Conservation (phyloP, 2,797 vertebrate genomes). For the Poeciliopsis paucimaculata region DNA sequence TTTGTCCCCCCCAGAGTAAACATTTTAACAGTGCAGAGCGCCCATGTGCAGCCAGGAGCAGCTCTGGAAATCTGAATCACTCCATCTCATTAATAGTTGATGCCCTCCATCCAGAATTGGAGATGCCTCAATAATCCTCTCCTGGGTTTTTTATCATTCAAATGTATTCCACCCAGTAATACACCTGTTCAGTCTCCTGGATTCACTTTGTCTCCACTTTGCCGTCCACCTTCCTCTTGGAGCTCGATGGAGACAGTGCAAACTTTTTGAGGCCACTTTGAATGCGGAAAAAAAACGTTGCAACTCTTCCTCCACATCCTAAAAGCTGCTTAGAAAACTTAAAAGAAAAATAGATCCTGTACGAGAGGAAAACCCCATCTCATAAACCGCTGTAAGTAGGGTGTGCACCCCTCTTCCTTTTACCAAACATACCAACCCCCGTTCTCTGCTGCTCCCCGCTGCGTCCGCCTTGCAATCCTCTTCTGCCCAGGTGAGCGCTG, state of each 20-base stretch:
- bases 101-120: conserved; percentile 64
- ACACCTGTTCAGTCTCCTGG: conserved; percentile 73
- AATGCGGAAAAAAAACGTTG: conserved; percentile 2
- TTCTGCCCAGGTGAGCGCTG: conserved; percentile 81
- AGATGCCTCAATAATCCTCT: conserved; percentile 75
- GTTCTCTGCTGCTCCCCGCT: conserved; percentile 47
- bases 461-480: conserved; percentile 58
- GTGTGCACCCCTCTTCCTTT: conserved; percentile 48
- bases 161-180: conserved; percentile 76
- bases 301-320: conserved; percentile 15
- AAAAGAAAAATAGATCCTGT: conserved; percentile 43
- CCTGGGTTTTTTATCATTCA: conserved; percentile 77
- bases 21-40: conserved; percentile 62
- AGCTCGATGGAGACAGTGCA: conserved; percentile 7
- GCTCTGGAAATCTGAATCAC: conserved; percentile 73
- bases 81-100: conserved; percentile 81
- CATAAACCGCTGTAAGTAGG: conserved; percentile 49
- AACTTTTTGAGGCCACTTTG: conserved; percentile 40
- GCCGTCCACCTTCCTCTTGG: conserved; percentile 35
- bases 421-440: conserved; percentile 55
- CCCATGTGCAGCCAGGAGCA: conserved; percentile 65
- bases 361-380: conserved; percentile 49
- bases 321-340: conserved; percentile 19
- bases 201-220: conserved; percentile 43
- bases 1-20: conserved; percentile 66